Evolutionary conservation across 2,888 invertebrate species (phyloP), one percentile per base, ranked within the genome.

Genomic region (Alsophila aescularia): DNA sequence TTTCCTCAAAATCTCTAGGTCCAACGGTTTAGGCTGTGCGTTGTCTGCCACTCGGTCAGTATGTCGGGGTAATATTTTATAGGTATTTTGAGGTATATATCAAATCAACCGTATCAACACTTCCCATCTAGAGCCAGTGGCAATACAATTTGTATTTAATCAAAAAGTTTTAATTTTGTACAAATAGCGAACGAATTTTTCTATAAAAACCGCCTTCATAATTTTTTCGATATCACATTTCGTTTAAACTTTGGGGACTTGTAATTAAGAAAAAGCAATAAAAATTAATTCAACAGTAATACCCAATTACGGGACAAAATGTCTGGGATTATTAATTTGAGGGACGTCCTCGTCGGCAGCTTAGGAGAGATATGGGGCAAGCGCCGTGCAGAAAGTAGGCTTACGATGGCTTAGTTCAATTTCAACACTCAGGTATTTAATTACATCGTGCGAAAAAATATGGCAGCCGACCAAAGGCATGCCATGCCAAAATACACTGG

Each of bases 231-330:
- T 18, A 24, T 36, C 5, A 42, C 36, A 50, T 37, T 43, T 43
- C 16, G 13, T 16, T 10, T 12, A 16, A 41, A 31, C n/a, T 31
- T 48, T 43, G n/a, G 5, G 21, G 35, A 10, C 34, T 18, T 15
- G 12, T 54, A 54, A 62, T 59, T 57, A 49, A 48, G 52, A 36
- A 40, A 56, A 53, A 48, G 53, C 32, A 51, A 56, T 56, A 47
- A 43, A 60, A 47, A 51, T 40, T 47, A 50, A 53, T 48, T 55
- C 45, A 21, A 5, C 15, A 40, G 39, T 53, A 53, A 57, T 54
- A 54, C 41, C 51, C 57, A 57, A 60, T 60, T 57, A 60, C 44
- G 45, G 41, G 39, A 47, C 44, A 14, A 52, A 55, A 50, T 21
- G 39, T 43, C 24, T 41, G 51, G 39, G 43, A 37, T 54, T 48